phyloP scores from a whole-genome alignment of 2,888 invertebrate species.

The Drosophila prostipennis region DNA sequence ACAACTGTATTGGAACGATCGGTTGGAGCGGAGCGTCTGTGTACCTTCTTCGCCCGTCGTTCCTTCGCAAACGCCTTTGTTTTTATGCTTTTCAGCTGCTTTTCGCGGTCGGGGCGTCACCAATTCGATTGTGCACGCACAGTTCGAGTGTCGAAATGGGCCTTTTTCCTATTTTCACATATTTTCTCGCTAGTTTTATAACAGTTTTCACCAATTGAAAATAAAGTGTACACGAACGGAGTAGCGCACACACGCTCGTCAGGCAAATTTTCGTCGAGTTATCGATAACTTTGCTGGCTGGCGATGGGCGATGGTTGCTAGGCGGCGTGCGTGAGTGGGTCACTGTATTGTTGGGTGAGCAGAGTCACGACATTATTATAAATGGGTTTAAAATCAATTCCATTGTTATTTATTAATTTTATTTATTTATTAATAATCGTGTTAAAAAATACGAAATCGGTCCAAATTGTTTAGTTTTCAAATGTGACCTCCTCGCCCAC shows the following conservation, averaged over 20 bases:
- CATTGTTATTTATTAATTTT: no score
- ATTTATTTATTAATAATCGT: no score
- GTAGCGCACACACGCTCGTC: conserved; percentile 43
- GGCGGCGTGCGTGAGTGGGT: background rate
- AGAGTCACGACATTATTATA: background rate
- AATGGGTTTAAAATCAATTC: background rate
- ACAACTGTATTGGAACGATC: conserved; percentile 40
- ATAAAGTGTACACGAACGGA: conserved; percentile 53
- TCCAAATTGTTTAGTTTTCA: no score
- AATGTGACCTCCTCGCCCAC: background rate
- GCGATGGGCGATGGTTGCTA: conserved; percentile 21
- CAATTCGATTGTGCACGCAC: conserved; percentile 22
- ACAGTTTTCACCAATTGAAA: conserved; percentile 62
- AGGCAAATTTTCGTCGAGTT: conserved; percentile 24
- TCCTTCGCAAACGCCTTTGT: conserved; percentile 61
- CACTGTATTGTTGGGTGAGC: background rate
- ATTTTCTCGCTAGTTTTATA: conserved; percentile 61
- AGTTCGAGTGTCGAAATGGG: conserved; percentile 19
- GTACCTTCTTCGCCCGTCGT: conserved; percentile 38
- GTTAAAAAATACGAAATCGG: no score
- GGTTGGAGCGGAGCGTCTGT: conserved; percentile 51
- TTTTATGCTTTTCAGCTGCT: conserved; percentile 44
- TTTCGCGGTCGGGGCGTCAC: conserved; percentile 30
- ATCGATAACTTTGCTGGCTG: conserved; percentile 29
- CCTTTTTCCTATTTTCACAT: conserved; percentile 46